Conservation (phyloP, 2,113 vertebrate species). For the Amblyopsis rosae region DNA sequence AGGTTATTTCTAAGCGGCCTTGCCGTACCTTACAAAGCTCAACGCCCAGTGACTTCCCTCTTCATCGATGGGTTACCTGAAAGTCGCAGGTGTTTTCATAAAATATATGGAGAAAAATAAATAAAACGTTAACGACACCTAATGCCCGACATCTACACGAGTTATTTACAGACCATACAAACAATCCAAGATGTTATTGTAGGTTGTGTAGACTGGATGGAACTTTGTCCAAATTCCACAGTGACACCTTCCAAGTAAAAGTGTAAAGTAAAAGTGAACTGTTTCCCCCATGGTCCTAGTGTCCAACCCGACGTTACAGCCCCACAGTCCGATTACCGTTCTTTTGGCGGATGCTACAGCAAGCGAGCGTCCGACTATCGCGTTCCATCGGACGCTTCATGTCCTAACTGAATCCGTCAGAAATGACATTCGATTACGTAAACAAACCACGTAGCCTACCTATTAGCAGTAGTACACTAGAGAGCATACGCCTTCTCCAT, state of each 20-base stretch:
- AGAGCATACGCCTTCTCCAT: too few species aligned
- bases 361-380: too few species aligned
- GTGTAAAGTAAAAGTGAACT: slow-evolving; percentile 16
- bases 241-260: slow-evolving; percentile 14
- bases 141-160: not conserved
- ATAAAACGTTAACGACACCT: not conserved
- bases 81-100: slow-evolving; percentile 69
- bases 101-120: slow-evolving; percentile 18
- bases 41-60: slow-evolving; percentile 54
- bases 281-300: slow-evolving; percentile 62
- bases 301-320: slow-evolving; percentile 8
- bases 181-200: not conserved
- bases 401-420: too few species aligned
- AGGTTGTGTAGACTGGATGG: slow-evolving; percentile 6
- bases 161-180: not conserved
- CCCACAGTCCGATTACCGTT: not conserved
- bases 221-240: slow-evolving; percentile 60
- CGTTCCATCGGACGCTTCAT: too few species aligned
- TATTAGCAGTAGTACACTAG: too few species aligned
- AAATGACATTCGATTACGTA: too few species aligned
- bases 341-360: too few species aligned
- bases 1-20: slow-evolving; percentile 42
- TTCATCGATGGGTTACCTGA: slow-evolving; percentile 64
- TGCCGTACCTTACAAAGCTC: slow-evolving; percentile 54
- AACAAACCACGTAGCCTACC: too few species aligned